A percentile compares a stretch with the other conserved stretches of the same genome.
phyloP scores from a whole-genome alignment of 2,113 vertebrate species.

The Oceanodroma tethys region DNA sequence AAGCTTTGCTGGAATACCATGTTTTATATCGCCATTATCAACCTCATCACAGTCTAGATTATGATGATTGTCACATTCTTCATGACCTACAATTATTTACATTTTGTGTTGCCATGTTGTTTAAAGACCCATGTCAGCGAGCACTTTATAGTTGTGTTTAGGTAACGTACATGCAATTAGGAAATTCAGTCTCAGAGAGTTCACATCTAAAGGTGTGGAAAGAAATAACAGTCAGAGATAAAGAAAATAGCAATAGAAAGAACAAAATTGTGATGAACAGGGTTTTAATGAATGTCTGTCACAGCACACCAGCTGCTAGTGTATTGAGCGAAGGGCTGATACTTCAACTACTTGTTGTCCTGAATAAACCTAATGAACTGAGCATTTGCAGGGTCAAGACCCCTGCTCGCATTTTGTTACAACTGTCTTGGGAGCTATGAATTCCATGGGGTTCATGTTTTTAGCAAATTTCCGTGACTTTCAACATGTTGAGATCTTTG shows the following conservation, averaged over 20 bases:
- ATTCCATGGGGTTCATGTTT: not conserved
- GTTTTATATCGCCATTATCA: not conserved
- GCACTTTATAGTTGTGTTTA: not conserved
- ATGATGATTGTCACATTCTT: not conserved
- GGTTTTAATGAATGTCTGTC: not conserved
- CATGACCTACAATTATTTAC: not conserved
- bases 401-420: not conserved
- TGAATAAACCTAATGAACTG: not conserved
- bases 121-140: not conserved
- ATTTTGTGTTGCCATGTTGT: not conserved
- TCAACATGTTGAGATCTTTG: slow-evolving; percentile 5
- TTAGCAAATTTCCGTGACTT: slow-evolving; percentile 10
- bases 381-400: not conserved
- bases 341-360: not conserved
- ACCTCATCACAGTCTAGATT: not conserved
- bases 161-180: not conserved
- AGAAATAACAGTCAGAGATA: not conserved
- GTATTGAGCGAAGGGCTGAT: not conserved
- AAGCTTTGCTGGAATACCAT: not conserved
- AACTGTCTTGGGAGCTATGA: not conserved
- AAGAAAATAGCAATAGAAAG: not conserved
- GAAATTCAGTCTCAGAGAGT: not conserved
- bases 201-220: not conserved
- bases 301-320: not conserved
- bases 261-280: not conserved